These are phyloP conservation scores for Harpegnathos saltator DNA, from an alignment of 1,140 invertebrate genomes.

Conservation along the genomic window DNA sequence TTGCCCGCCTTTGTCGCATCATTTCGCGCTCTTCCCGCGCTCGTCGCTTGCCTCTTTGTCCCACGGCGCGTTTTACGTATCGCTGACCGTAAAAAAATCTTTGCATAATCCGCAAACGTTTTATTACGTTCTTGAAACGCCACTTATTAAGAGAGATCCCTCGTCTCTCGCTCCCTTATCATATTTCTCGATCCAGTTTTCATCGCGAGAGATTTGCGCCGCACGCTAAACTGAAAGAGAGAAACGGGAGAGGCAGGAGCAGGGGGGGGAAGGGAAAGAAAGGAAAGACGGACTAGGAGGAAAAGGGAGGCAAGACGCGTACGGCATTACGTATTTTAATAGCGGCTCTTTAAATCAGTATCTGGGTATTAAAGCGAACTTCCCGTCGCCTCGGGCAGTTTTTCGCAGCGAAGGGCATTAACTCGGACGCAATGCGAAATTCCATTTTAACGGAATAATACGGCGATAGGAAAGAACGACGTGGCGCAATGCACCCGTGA, in stretches of 20 bases:
- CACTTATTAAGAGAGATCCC: conserved; percentile 51
- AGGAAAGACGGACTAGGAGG: no score
- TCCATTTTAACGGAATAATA: conserved; percentile 51
- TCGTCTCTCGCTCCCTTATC: conserved; percentile 41
- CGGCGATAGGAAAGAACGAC: background rate
- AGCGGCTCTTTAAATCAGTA: conserved; percentile 55
- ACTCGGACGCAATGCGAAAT: conserved; percentile 50
- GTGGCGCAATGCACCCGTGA: background rate
- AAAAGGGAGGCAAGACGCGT: conserved; percentile 9
- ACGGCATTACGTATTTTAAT: conserved; percentile 52
- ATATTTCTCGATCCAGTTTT: conserved; percentile 52
- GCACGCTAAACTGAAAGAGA: background rate
- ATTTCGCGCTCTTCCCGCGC: conserved; percentile 11
- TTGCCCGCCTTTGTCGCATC: background rate
- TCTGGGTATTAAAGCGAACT: conserved; percentile 54
- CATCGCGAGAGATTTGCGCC: conserved; percentile 49
- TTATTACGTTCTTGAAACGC: conserved; percentile 58
- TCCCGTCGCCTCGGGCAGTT: conserved; percentile 23
- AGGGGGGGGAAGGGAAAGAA: no score
- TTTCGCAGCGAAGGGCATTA: conserved; percentile 24
- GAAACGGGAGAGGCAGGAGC: no score
- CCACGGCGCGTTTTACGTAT: conserved; percentile 17
- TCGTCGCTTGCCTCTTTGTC: background rate
- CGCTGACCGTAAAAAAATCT: conserved; percentile 50
- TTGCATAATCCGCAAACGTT: conserved; percentile 61